Conservation (phyloP, 2,888 invertebrate species). For the Agrypnus murinus region DNA sequence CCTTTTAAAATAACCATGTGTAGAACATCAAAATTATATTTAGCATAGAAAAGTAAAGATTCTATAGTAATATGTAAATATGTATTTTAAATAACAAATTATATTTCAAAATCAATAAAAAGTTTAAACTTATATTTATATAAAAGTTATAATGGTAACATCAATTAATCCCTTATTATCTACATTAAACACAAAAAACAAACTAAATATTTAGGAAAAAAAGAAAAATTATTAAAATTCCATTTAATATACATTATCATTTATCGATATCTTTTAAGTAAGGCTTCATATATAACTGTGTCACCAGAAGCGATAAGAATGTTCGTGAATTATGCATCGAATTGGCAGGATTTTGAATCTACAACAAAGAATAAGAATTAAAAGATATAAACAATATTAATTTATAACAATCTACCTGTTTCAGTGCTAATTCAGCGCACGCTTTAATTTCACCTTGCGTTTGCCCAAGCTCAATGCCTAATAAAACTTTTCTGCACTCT, state of each 20-base stretch:
- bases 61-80: too few relatives aligned
- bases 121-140: too few relatives aligned
- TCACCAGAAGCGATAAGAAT: conserved; percentile 71
- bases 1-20: too few relatives aligned
- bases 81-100: too few relatives aligned
- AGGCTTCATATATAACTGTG: conserved; percentile 71
- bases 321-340: conserved; percentile 74
- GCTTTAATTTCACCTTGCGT: conserved; percentile 69
- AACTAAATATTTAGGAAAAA: too few relatives aligned
- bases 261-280: conserved; percentile 64
- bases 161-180: too few relatives aligned
- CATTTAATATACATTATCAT: conserved; percentile 9
- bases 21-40: too few relatives aligned
- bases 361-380: conserved; percentile 28
- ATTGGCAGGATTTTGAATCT: conserved; percentile 74
- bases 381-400: conserved; percentile 10
- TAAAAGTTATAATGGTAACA: too few relatives aligned
- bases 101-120: too few relatives aligned
- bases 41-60: too few relatives aligned
- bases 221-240: too few relatives aligned
- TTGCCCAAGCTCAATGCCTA: conserved; percentile 68
- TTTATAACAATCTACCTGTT: conserved; percentile 60
- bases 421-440: conserved; percentile 67
- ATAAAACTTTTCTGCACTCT: conserved; percentile 67
- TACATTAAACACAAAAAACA: too few relatives aligned